phyloP scores from a whole-genome alignment of 2,888 invertebrate genomes.

The Leucania comma region DNA sequence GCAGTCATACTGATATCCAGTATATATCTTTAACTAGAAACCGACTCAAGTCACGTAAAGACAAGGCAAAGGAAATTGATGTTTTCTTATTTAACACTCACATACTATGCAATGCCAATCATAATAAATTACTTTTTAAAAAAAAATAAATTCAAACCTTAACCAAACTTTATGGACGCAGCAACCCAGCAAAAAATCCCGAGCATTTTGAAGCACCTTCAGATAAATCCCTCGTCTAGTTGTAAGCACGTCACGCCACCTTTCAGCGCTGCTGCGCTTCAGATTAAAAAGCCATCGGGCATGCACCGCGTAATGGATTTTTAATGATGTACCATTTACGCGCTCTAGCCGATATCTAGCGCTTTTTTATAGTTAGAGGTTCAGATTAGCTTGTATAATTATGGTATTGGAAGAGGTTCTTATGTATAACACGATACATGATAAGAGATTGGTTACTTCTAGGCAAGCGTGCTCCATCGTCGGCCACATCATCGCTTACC shows the following conservation, averaged over 20 bases:
- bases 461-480: too few relatives aligned
- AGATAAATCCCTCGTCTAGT: conserved; percentile 53
- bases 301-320: conserved; percentile 80
- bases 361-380: conserved; percentile 51
- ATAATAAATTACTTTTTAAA: not conserved
- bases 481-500: too few relatives aligned
- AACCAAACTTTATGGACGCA: not conserved
- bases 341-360: conserved; percentile 61
- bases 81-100: too few relatives aligned
- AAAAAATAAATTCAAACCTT: not conserved
- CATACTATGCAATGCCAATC: not conserved
- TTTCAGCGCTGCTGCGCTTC: conserved; percentile 59
- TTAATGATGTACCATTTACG: conserved; percentile 76
- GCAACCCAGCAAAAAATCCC: conserved; percentile 19
- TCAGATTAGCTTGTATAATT: conserved; percentile 35
- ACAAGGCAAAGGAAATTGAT: too few relatives aligned
- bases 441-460: too few relatives aligned
- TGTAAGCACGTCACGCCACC: conserved; percentile 49
- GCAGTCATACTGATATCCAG: too few relatives aligned
- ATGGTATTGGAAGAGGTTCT: not conserved
- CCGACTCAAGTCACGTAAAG: too few relatives aligned
- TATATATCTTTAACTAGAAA: too few relatives aligned
- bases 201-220: conserved; percentile 36
- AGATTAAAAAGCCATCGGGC: conserved; percentile 78
- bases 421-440: not conserved